A percentile compares a stretch with the other conserved stretches of the same genome.
These are phyloP conservation scores for Hydriomena furcata DNA, from an alignment of 2,888 invertebrate species.

Conservation along the genomic window DNA sequence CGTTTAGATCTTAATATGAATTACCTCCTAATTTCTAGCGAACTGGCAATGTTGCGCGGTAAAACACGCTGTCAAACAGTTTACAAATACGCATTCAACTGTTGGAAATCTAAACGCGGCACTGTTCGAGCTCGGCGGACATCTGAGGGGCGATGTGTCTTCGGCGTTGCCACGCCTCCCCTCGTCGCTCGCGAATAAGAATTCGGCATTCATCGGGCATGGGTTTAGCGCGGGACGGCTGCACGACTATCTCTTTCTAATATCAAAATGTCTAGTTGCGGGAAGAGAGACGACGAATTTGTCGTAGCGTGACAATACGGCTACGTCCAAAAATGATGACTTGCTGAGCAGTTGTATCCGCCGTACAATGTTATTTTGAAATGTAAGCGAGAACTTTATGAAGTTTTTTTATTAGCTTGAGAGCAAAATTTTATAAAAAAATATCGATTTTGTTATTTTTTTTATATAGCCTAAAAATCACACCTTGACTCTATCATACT, in stretches of 20 bases:
- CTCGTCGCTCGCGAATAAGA: slow-evolving; percentile 56
- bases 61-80: slow-evolving; percentile 66
- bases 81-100: slow-evolving; percentile 77
- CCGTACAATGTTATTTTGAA: slow-evolving; percentile 1
- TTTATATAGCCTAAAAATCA: too few relatives aligned
- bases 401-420: too few relatives aligned
- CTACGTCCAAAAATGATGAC: slow-evolving; percentile 34
- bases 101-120: slow-evolving; percentile 71
- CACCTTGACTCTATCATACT: too few relatives aligned
- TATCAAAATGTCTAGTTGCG: slow-evolving; percentile 24
- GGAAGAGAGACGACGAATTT: slow-evolving; percentile 37
- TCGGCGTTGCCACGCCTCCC: slow-evolving; percentile 68
- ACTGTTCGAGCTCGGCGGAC: slow-evolving; percentile 66
- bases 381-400: not conserved
- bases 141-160: slow-evolving; percentile 62
- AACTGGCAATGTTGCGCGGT: slow-evolving; percentile 72
- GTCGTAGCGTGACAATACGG: slow-evolving; percentile 21
- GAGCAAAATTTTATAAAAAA: too few relatives aligned
- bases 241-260: slow-evolving; percentile 42
- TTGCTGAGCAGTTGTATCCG: slow-evolving; percentile 14
- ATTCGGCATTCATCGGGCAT: slow-evolving; percentile 41
- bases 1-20: slow-evolving; percentile 45
- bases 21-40: slow-evolving; percentile 70
- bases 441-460: too few relatives aligned
- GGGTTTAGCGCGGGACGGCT: slow-evolving; percentile 44